Percentiles rank a stretch among this genome's conserved stretches.
Evolutionary conservation across 2,113 vertebrate species (phyloP).

Genomic region (Ellobius talpinus): DNA sequence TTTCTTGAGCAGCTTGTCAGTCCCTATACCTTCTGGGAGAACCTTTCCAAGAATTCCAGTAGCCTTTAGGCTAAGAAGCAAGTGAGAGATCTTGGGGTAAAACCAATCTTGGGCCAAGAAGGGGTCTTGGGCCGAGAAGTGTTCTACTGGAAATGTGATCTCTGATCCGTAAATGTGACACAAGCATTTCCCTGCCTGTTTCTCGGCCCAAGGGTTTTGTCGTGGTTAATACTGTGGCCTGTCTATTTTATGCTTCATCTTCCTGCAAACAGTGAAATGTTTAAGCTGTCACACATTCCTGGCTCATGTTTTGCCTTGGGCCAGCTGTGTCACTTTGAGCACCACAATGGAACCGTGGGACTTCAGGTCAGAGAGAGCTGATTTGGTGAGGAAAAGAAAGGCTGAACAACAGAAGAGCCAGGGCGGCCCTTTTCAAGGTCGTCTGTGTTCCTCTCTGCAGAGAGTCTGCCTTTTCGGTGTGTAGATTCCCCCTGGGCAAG

Average conservation of each 20-base stretch:
- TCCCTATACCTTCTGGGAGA: neutral
- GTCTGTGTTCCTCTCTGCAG: neutral
- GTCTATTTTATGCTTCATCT: slow-evolving; percentile 16
- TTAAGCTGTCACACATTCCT: neutral
- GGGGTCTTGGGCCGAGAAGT: neutral
- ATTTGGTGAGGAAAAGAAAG: neutral
- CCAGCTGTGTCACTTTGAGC: neutral
- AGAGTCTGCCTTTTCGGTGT: neutral
- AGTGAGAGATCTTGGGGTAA: neutral
- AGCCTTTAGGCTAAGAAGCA: neutral
- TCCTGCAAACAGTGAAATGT: neutral
- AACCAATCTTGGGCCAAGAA: neutral
- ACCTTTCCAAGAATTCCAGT: neutral
- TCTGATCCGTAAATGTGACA: slow-evolving; percentile 1
- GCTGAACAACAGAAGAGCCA: neutral
- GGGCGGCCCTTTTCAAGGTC: neutral
- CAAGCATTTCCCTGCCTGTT: neutral
- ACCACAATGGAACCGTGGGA: neutral
- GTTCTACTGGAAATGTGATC: neutral
- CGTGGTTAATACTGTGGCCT: neutral
- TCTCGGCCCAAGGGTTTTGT: slow-evolving; percentile 4
- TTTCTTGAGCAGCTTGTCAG: neutral
- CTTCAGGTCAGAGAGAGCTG: neutral
- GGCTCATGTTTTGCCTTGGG: neutral
- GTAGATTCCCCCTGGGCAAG: neutral